A percentile compares a stretch with the other conserved stretches of the same genome.
phyloP scores from a whole-genome alignment of 2,113 vertebrate species.

The Alces alces region DNA sequence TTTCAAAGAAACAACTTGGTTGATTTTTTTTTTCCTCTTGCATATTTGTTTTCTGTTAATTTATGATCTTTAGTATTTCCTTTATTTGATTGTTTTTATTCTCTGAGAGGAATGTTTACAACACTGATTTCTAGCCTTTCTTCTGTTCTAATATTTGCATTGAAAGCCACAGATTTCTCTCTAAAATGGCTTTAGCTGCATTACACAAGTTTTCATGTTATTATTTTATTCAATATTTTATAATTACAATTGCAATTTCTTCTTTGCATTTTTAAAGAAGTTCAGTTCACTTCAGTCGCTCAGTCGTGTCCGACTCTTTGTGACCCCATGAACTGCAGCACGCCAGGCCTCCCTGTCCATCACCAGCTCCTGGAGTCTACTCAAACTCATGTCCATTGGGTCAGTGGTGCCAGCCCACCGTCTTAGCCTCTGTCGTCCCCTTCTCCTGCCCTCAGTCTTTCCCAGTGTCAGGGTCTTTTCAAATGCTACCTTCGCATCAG shows the following conservation, averaged over 20 bases:
- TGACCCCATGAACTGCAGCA: not conserved
- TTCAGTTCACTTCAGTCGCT: not conserved
- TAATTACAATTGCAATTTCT: not conserved
- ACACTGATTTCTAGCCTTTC: not conserved
- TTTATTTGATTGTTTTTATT: not conserved
- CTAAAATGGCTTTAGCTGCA: not conserved
- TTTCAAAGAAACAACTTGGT: not conserved
- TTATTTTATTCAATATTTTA: not conserved
- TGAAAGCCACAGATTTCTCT: not conserved
- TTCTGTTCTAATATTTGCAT: not conserved
- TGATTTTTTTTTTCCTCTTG: not conserved
- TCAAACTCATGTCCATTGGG: not conserved
- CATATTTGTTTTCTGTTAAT: not conserved
- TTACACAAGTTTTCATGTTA: not conserved
- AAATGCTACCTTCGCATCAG: not conserved
- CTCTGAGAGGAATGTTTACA: not conserved
- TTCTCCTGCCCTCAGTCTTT: not conserved
- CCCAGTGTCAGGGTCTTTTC: not conserved
- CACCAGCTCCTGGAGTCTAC: not conserved
- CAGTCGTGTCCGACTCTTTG: rapidly evolving
- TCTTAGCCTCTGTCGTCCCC: not conserved
- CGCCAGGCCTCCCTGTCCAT: not conserved
- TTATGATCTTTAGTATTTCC: not conserved
- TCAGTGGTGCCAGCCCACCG: not conserved
- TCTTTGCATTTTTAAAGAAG: not conserved